Evolutionary conservation across 2,113 vertebrate species (phyloP), one percentile per base, ranked within the genome.

Genomic region (Zosterops lateralis): DNA sequence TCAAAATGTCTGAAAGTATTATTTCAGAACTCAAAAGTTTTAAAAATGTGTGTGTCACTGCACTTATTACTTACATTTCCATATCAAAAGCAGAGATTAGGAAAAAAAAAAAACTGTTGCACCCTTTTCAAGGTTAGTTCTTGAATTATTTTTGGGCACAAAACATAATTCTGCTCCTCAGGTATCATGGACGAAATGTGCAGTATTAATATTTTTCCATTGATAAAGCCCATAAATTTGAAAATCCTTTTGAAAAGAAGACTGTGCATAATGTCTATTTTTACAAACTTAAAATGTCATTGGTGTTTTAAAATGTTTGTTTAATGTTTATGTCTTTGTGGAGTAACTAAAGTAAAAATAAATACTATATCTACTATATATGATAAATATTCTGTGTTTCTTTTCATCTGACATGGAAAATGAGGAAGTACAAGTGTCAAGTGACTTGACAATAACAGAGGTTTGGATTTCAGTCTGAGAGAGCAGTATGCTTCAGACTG

Each of bases 321-420:
- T 91, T 89, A 57, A 76, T 76, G 24, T 93, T 91, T 17, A 79
- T 83, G 90, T 87, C 31, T 83, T 92, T 89, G 48, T 91, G n/a
- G 38, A 73, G 34, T 51, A 91, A 84, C 15, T 56, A 34, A 92
- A 26, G 34, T 56, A 85, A 84, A 94, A 96, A 96, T 96, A 92
- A 95, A 97, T 38, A 38, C 38, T 38, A 38, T 38, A 38, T 71
- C 42, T 87, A 68, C 57, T 82, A 74, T 44, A 29, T 70, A 66
- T 3, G 6, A 62, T 56, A 78, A 92, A 62, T 64, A 85, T 22
- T 89, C 66, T 66, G n/a, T 79, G 53, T 58, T 92, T 95, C 80
- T 88, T 92, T 78, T 87, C 28, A 47, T 66, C 26, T 58, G 66
- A 19, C 40, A 70, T 34, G 84, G 73, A 94, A 93, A 93, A 92